Evolutionary conservation across 2,113 vertebrate species (phyloP).

Genomic region (Erythrolamprus reginae): DNA sequence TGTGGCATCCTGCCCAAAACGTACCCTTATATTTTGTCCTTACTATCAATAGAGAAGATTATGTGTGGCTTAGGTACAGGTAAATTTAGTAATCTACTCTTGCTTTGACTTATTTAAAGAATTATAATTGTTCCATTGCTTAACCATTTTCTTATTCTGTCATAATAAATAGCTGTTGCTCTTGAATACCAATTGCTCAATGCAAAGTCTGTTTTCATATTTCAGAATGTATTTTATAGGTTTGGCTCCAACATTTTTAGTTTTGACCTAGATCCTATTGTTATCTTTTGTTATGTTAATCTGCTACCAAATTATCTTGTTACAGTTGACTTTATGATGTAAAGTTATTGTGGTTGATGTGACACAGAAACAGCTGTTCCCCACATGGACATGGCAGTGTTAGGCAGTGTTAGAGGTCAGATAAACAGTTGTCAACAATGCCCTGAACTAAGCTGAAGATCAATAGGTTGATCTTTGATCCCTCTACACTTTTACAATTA

Average conservation of each 20-base stretch:
- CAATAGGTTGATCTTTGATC: neutral
- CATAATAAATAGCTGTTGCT: neutral
- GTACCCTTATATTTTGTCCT: neutral
- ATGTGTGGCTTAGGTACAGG: neutral
- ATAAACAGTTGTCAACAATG: neutral
- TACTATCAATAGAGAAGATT: neutral
- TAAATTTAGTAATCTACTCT: neutral
- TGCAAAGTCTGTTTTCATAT: neutral
- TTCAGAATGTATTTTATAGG: neutral
- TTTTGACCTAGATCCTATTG: neutral
- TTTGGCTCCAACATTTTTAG: neutral
- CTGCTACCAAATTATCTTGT: neutral
- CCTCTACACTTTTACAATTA: neutral
- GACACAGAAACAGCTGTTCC: conserved; percentile 12
- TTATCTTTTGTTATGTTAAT: neutral
- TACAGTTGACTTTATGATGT: neutral
- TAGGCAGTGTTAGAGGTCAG: neutral
- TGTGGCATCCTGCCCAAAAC: neutral
- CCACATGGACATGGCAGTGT: neutral
- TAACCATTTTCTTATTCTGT: neutral
- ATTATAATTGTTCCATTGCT: neutral
- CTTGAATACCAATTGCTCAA: neutral
- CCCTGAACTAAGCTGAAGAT: neutral
- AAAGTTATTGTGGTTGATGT: neutral
- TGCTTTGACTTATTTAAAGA: neutral